Evolutionary conservation across 2,797 vertebrate species (phyloP).

Genomic region (Morus bassanus): DNA sequence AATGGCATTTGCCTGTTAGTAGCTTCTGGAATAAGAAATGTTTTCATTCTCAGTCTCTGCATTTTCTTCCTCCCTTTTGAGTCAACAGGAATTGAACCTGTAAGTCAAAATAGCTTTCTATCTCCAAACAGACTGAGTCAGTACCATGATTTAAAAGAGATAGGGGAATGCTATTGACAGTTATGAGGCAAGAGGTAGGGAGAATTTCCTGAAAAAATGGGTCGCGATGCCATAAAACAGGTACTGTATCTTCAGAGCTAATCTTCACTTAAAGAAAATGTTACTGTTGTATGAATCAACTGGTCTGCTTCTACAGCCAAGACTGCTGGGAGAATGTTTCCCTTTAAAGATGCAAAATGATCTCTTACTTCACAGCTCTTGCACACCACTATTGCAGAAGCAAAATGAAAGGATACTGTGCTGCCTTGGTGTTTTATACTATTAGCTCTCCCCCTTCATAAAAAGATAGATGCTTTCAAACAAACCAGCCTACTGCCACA

Average conservation of each 20-base stretch:
- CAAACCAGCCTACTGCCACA: not conserved
- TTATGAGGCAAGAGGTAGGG: not conserved
- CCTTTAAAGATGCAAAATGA: not conserved
- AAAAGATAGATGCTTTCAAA: not conserved
- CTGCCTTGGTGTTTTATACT: not conserved
- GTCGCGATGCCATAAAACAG: not conserved
- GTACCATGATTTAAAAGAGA: not conserved
- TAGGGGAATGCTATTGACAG: not conserved
- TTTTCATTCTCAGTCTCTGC: constrained; percentile 54
- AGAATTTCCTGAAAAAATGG: not conserved
- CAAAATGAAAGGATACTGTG: not conserved
- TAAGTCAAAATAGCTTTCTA: constrained; percentile 62
- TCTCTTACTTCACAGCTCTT: not conserved
- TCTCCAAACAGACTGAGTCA: constrained; percentile 40
- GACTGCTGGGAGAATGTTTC: not conserved
- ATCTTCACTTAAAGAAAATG: not conserved
- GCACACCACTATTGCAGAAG: not conserved
- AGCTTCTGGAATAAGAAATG: constrained; percentile 60
- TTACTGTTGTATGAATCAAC: not conserved
- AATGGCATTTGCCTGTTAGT: constrained; percentile 34
- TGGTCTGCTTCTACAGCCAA: not conserved
- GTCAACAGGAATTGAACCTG: constrained; percentile 65
- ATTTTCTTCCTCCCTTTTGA: constrained; percentile 45
- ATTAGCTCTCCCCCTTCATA: not conserved
- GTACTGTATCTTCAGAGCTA: not conserved